Evolutionary conservation across 2,888 invertebrate species (phyloP).

Genomic region (Malacosoma neustria): DNA sequence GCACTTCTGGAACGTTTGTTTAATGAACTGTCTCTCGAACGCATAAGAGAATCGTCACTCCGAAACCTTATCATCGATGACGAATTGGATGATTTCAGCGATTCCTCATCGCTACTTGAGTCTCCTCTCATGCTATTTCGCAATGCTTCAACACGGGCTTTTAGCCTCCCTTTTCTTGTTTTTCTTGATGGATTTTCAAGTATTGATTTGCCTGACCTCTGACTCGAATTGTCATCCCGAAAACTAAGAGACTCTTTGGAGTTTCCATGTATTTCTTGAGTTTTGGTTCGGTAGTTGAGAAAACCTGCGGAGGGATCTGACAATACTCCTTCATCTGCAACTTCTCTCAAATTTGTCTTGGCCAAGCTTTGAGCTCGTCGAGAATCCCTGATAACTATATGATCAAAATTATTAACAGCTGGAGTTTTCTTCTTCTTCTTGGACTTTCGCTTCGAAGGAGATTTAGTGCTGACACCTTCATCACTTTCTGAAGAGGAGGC

Average conservation of each 20-base stretch:
- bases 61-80: slow-evolving; percentile 79
- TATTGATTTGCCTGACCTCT: slow-evolving; percentile 55
- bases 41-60: slow-evolving; percentile 80
- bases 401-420: slow-evolving; percentile 77
- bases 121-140: slow-evolving; percentile 76
- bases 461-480: slow-evolving; percentile 55
- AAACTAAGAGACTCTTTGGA: slow-evolving; percentile 55
- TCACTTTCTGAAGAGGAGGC: slow-evolving; percentile 72
- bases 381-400: slow-evolving; percentile 75
- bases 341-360: slow-evolving; percentile 46
- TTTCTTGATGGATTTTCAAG: slow-evolving; percentile 70
- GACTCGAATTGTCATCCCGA: slow-evolving; percentile 42
- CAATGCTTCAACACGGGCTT: slow-evolving; percentile 80
- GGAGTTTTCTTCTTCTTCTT: slow-evolving; percentile 72
- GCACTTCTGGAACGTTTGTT: slow-evolving; percentile 82
- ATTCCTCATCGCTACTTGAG: slow-evolving; percentile 83
- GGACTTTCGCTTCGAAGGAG: slow-evolving; percentile 55
- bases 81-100: slow-evolving; percentile 77
- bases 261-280: slow-evolving; percentile 42
- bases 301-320: slow-evolving; percentile 75
- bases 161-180: slow-evolving; percentile 74
- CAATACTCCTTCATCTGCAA: slow-evolving; percentile 68
- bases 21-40: slow-evolving; percentile 72
- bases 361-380: slow-evolving; percentile 66
- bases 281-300: slow-evolving; percentile 53